Conservation (phyloP, 1,140 invertebrate genomes). For the Hyles euphorbiae region DNA sequence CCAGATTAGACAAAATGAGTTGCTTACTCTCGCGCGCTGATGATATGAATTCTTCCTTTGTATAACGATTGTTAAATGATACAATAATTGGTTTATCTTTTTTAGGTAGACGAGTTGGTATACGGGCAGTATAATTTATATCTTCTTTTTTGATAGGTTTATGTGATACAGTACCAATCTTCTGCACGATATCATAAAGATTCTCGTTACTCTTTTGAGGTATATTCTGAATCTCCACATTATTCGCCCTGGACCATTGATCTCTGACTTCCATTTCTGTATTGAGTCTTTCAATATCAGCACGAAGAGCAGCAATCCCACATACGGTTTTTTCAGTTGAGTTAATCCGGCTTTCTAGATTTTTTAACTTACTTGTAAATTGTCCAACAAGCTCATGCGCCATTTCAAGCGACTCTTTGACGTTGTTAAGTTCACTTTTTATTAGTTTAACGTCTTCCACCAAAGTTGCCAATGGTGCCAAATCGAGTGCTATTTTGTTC, state of each 20-base stretch:
- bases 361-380: slow-evolving; percentile 10
- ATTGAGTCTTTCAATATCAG: slow-evolving; percentile 11
- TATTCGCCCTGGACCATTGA: slow-evolving; percentile 25
- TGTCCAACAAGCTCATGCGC: slow-evolving; percentile 15
- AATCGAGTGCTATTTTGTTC: slow-evolving; percentile 11
- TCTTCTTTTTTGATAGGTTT: slow-evolving; percentile 20
- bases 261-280: slow-evolving; percentile 16
- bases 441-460: slow-evolving; percentile 25
- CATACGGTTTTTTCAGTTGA: slow-evolving; percentile 11
- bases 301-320: slow-evolving; percentile 7
- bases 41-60: slow-evolving; percentile 25
- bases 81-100: slow-evolving; percentile 21
- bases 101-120: slow-evolving; percentile 20
- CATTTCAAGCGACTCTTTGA: slow-evolving; percentile 20
- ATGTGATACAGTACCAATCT: slow-evolving; percentile 11
- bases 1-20: slow-evolving; percentile 2
- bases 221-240: slow-evolving; percentile 25
- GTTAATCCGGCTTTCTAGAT: slow-evolving; percentile 13
- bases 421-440: slow-evolving; percentile 15
- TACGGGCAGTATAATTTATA: slow-evolving; percentile 28
- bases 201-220: slow-evolving; percentile 24
- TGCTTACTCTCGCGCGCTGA: slow-evolving; percentile 14
- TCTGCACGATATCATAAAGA: slow-evolving; percentile 18
- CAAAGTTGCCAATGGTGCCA: slow-evolving; percentile 22
- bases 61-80: slow-evolving; percentile 22